Conservation (phyloP, 2,888 invertebrate species). For the Nasonovia ribisnigri region DNA sequence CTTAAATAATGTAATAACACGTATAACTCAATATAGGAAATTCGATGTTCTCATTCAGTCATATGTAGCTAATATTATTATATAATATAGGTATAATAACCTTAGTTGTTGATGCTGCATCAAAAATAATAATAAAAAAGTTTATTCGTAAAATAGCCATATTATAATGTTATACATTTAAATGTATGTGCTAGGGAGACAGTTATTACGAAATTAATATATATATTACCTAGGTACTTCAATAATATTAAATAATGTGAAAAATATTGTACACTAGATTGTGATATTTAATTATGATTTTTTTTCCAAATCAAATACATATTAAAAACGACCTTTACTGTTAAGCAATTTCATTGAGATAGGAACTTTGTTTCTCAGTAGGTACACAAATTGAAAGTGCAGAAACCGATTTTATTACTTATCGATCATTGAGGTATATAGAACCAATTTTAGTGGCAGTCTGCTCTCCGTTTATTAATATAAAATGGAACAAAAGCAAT, state of each 20-base stretch:
- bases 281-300: not conserved
- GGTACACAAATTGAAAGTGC: not conserved
- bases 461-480: not conserved
- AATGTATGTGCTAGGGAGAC: not conserved
- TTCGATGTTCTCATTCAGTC: too few relatives aligned
- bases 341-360: not conserved
- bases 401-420: slow-evolving; percentile 2
- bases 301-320: not conserved
- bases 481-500: not conserved
- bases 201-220: not conserved
- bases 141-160: too few relatives aligned
- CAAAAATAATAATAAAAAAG: too few relatives aligned
- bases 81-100: too few relatives aligned
- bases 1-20: too few relatives aligned
- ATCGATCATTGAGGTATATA: slow-evolving; percentile 1
- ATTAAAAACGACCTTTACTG: not conserved
- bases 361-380: not conserved
- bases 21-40: too few relatives aligned
- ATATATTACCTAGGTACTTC: not conserved
- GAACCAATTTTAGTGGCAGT: not conserved
- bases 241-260: not conserved
- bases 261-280: not conserved
- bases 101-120: too few relatives aligned
- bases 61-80: too few relatives aligned
- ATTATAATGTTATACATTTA: not conserved